Percentiles rank a stretch among this genome's conserved stretches.
Conservation (phyloP, 2,888 invertebrate species). For the Cataglyphis altisquamis region DNA sequence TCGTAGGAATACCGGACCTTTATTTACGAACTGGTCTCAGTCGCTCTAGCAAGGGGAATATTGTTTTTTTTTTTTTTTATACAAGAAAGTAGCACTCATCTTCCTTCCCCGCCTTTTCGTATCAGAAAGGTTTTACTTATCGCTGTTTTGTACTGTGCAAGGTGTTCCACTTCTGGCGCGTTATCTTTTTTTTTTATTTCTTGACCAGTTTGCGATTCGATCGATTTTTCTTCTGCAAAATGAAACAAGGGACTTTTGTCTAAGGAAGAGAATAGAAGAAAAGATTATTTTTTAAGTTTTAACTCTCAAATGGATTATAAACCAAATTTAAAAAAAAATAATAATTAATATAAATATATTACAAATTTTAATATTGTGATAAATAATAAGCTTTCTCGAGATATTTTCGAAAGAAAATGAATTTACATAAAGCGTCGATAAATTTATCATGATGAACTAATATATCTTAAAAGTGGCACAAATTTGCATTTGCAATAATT, state of each 20-base stretch:
- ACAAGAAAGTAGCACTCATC: slow-evolving; percentile 7
- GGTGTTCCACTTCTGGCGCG: slow-evolving; percentile 3
- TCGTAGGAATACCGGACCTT: slow-evolving; percentile 41
- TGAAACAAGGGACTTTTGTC: not conserved
- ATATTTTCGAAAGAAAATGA: not conserved
- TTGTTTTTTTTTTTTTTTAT: not conserved
- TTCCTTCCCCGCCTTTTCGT: not conserved
- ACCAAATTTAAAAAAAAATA: not conserved
- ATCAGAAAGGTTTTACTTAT: slow-evolving; percentile 34
- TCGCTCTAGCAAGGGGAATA: slow-evolving; percentile 6
- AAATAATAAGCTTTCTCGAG: not conserved
- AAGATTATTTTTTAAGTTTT: not conserved
- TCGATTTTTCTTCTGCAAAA: slow-evolving; percentile 5
- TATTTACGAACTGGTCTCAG: slow-evolving; percentile 13
- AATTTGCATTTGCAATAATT: not conserved
- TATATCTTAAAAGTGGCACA: not conserved
- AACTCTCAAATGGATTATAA: not conserved
- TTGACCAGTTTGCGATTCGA: not conserved
- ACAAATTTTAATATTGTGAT: not conserved
- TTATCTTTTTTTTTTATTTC: slow-evolving; percentile 7
- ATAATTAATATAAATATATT: not conserved
- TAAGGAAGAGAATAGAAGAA: slow-evolving; percentile 4
- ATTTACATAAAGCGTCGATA: not conserved
- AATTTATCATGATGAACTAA: not conserved
- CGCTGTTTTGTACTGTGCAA: not conserved